A percentile compares a stretch with the other conserved stretches of the same genome.
Evolutionary conservation across 2,797 vertebrate species (phyloP).

Genomic region (Acestrorhynchus altus): DNA sequence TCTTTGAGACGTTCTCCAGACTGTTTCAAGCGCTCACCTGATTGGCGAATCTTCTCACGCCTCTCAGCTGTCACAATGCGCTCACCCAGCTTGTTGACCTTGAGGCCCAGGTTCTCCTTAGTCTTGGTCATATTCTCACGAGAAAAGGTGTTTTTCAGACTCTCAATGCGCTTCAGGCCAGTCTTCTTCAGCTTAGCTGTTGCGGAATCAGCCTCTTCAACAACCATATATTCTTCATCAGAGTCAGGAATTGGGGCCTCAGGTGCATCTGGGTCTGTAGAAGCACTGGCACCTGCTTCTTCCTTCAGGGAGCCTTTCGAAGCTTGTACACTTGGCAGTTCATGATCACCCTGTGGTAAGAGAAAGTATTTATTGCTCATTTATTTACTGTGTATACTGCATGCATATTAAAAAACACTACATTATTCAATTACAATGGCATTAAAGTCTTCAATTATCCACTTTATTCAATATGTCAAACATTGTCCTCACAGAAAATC

Average conservation of each 20-base stretch:
- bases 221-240: slow-evolving; percentile 94
- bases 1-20: slow-evolving; percentile 91
- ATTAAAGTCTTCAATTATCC: too few species aligned
- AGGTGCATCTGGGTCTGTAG: slow-evolving; percentile 79
- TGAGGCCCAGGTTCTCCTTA: slow-evolving; percentile 91
- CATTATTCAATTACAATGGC: too few species aligned
- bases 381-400: neutral
- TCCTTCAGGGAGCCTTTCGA: slow-evolving; percentile 66
- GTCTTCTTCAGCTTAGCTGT: slow-evolving; percentile 86
- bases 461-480: too few species aligned
- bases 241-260: slow-evolving; percentile 84
- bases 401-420: too few species aligned
- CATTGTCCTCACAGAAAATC: too few species aligned
- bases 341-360: slow-evolving; percentile 85
- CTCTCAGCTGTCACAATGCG: slow-evolving; percentile 93
- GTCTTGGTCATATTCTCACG: slow-evolving; percentile 94
- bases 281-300: slow-evolving; percentile 46
- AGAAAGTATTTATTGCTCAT: slow-evolving; percentile 14
- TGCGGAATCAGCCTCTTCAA: slow-evolving; percentile 84
- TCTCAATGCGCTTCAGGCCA: slow-evolving; percentile 91
- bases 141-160: slow-evolving; percentile 95
- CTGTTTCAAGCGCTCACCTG: slow-evolving; percentile 86
- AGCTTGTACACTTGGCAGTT: slow-evolving; percentile 68
- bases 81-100: slow-evolving; percentile 89
- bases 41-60: slow-evolving; percentile 92